Percentiles rank a stretch among this genome's conserved stretches.
These are phyloP conservation scores for Plagodis dolabraria DNA, from an alignment of 2,888 invertebrate genomes.

Conservation along the genomic window DNA sequence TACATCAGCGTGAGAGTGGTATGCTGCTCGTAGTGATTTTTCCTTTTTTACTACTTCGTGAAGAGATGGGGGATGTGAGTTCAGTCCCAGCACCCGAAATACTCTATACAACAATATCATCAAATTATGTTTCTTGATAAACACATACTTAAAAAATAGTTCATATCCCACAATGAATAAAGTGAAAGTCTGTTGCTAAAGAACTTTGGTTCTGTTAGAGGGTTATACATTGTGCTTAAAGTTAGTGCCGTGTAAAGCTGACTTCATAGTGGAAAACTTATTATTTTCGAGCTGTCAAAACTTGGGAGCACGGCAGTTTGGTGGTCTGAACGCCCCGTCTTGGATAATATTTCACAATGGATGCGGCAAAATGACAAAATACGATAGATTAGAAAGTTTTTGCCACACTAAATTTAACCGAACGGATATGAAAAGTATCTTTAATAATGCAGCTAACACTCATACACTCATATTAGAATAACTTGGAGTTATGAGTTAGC, in stretches of 20 bases:
- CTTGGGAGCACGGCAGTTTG: conserved; percentile 4
- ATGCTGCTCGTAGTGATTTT: too few relatives aligned
- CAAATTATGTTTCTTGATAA: too few relatives aligned
- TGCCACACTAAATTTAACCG: conserved; percentile 8
- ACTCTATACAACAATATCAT: too few relatives aligned
- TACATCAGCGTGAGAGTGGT: too few relatives aligned
- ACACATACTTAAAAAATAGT: too few relatives aligned
- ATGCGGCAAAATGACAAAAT: conserved; percentile 18
- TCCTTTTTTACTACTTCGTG: too few relatives aligned
- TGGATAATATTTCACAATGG: conserved; percentile 14
- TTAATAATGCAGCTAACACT: not conserved
- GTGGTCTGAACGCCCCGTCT: conserved; percentile 4
- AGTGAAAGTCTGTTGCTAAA: too few relatives aligned
- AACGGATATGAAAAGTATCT: not conserved
- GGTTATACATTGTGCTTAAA: conserved; percentile 4
- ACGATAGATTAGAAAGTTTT: conserved; percentile 7
- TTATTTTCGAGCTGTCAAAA: conserved; percentile 20
- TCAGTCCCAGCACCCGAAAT: too few relatives aligned
- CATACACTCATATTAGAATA: too few relatives aligned
- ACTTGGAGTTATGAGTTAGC: too few relatives aligned
- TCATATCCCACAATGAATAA: too few relatives aligned
- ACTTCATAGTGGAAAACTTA: conserved; percentile 12
- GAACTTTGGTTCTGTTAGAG: not conserved
- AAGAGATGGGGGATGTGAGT: too few relatives aligned
- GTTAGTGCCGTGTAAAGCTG: conserved; percentile 15